A percentile compares a stretch with the other conserved stretches of the same genome.
Evolutionary conservation across 2,797 vertebrate genomes (phyloP).

Genomic region (Sylvia borin): DNA sequence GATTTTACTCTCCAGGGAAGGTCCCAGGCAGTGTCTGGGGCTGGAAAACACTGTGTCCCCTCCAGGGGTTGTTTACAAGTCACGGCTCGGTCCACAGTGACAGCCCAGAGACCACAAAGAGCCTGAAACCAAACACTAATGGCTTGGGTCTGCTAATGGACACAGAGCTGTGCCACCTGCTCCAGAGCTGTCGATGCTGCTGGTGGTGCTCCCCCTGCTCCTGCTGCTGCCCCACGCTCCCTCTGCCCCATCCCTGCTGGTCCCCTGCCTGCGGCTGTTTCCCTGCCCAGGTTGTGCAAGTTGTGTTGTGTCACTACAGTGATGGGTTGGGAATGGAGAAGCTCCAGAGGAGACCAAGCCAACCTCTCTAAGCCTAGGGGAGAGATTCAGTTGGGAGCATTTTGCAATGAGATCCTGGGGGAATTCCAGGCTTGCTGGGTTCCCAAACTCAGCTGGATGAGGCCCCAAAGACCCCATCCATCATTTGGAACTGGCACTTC

Average conservation of each 20-base stretch:
- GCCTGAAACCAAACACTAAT: conserved; percentile 58
- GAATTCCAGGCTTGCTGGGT: neutral
- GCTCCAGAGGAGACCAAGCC: neutral
- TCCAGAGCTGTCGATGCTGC: neutral
- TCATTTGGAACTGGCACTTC: neutral
- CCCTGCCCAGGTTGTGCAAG: neutral
- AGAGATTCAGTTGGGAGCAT: neutral
- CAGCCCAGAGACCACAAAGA: neutral
- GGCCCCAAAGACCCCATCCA: fast-evolving
- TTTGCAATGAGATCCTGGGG: fast-evolving
- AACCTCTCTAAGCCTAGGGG: neutral
- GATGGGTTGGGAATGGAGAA: neutral
- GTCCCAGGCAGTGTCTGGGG: neutral
- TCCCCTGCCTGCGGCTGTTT: fast-evolving
- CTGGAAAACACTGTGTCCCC: neutral
- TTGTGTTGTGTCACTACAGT: fast-evolving
- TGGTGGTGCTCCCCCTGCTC: neutral
- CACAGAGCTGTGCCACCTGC: neutral
- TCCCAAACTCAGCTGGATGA: neutral
- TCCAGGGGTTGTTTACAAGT: conserved; percentile 11
- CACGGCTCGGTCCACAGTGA: neutral
- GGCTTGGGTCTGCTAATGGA: conserved; percentile 51
- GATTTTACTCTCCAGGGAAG: neutral
- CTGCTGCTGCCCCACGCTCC: fast-evolving
- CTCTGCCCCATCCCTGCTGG: neutral